Evolutionary conservation across 2,113 vertebrate species (phyloP), one percentile per base, ranked within the genome.

Genomic region (Atractosteus spatula): DNA sequence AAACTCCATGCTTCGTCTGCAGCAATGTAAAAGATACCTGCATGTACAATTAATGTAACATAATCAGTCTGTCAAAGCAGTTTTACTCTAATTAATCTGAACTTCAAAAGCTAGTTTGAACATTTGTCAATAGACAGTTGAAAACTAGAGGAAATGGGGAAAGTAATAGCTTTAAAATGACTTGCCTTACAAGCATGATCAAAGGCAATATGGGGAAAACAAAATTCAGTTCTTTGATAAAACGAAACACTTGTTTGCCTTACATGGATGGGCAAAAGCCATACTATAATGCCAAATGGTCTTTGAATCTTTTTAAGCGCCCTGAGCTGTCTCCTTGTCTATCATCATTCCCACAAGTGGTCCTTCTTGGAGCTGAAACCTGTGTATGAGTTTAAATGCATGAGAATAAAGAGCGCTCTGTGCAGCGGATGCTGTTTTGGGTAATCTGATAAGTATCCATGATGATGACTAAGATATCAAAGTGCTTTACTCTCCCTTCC

Each of bases 311-410:
- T 77, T 72, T 57, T 29, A 76, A 75, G 71, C 3, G 16, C 77
- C 79, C 78, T 89, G 84, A 77, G 57, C 67, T 83, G 81, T 83
- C 83, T 85, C 80, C 82, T 67, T 70, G 82, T 89, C 88, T 83
- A 69, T 91, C 83, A 87, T 72, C 87, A 80, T 76, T 61, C 74
- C 72, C 75, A 81, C 80, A 85, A 82, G 82, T 82, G 77, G 8
- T 43, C 41, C 65, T 62, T 73, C 71, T 68, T 57, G 42, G 51
- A 57, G 8, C 45, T n/a, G 43, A 68, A 61, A 62, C 56, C n/a
- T 62, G 72, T 47, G 47, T 44, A 47, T 43, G 29, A 14, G 72
- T 56, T 29, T 68, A 62, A 70, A 57, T 41, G 65, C 13, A 3
- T 13, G 1, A 29, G 43, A 56, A 75, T 75, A 75, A 75, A 70